A percentile compares a stretch with the other conserved stretches of the same genome.
These are phyloP conservation scores for Alviniconcha marisindica DNA, from an alignment of 1,140 invertebrate species.

Conservation along the genomic window DNA sequence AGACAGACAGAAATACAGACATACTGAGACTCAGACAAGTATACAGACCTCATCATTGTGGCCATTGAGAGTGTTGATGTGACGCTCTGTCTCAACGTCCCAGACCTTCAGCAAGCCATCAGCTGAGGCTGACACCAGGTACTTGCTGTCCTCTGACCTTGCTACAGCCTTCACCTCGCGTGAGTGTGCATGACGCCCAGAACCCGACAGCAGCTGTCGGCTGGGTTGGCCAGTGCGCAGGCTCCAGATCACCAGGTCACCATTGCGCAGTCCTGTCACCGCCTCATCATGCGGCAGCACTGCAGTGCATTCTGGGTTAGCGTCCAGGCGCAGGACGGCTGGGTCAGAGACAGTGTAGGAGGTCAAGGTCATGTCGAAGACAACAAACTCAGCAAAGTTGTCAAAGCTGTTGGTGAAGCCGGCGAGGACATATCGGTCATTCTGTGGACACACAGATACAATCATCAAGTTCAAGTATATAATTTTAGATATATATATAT, in stretches of 20 bases:
- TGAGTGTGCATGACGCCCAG: slow-evolving; percentile 67
- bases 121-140: slow-evolving; percentile 72
- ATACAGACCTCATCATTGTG: slow-evolving; percentile 73
- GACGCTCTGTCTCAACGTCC: slow-evolving; percentile 71
- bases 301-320: slow-evolving; percentile 71
- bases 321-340: slow-evolving; percentile 69
- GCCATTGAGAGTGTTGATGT: slow-evolving; percentile 67
- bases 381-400: slow-evolving; percentile 73
- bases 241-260: slow-evolving; percentile 75
- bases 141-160: slow-evolving; percentile 69
- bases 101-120: slow-evolving; percentile 74
- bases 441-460: too few species aligned
- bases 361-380: slow-evolving; percentile 73
- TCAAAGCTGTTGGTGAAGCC: slow-evolving; percentile 74
- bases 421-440: slow-evolving; percentile 71
- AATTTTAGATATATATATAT: too few species aligned
- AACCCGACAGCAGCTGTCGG: slow-evolving; percentile 64
- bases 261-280: slow-evolving; percentile 74
- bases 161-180: slow-evolving; percentile 71
- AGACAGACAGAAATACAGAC: too few species aligned
- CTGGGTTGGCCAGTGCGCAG: slow-evolving; percentile 67
- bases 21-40: neutral
- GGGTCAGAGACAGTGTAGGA: slow-evolving; percentile 68
- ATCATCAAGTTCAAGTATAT: too few species aligned
- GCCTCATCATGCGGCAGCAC: slow-evolving; percentile 74